These are phyloP conservation scores for Cynodonichthys magdalenae DNA, from an alignment of 2,797 vertebrate species.

Conservation along the genomic window DNA sequence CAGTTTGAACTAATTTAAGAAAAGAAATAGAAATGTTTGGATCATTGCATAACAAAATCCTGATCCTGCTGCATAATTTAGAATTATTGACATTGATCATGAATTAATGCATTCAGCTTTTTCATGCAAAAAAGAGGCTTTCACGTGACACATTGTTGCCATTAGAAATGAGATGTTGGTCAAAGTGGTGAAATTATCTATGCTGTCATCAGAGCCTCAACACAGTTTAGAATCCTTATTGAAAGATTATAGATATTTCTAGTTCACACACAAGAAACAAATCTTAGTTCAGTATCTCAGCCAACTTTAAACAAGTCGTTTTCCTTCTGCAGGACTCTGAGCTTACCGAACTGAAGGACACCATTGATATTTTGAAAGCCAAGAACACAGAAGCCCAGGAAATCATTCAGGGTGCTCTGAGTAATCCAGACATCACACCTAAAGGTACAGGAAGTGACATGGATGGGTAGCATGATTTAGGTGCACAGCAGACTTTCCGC, in stretches of 20 bases:
- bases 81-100: not conserved
- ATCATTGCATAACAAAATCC: too few species aligned
- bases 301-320: conserved; percentile 12
- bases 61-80: too few species aligned
- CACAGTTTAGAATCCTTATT: conserved; percentile 26
- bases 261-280: conserved; percentile 7
- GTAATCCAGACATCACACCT: conserved; percentile 84
- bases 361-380: conserved; percentile 91
- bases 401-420: conserved; percentile 92
- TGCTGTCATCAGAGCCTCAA: conserved; percentile 50
- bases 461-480: not conserved
- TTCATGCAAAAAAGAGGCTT: conserved; percentile 3
- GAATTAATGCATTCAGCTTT: conserved; percentile 10
- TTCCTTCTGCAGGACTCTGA: conserved; percentile 86
- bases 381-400: conserved; percentile 96
- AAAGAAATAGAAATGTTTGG: too few species aligned
- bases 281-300: conserved; percentile 20
- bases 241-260: conserved; percentile 36
- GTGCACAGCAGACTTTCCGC: not conserved
- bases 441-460: conserved; percentile 79
- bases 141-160: conserved; percentile 4
- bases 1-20: too few species aligned
- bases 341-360: conserved; percentile 91
- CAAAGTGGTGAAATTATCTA: conserved; percentile 29
- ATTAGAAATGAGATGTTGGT: conserved; percentile 24